phyloP scores from a whole-genome alignment of 2,797 vertebrate genomes.

The Gila robusta region DNA sequence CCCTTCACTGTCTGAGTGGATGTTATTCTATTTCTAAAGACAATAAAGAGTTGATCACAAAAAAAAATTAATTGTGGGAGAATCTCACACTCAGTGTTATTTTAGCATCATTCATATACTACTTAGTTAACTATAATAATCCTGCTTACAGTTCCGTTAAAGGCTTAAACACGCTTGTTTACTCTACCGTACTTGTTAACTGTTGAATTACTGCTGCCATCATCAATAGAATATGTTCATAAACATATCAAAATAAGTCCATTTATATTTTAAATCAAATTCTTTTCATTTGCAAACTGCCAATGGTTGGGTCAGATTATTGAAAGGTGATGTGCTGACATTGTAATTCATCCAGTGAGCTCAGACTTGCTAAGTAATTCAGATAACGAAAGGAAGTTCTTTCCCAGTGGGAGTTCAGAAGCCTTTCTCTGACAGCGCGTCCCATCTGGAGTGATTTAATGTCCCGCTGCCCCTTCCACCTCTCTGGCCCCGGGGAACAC shows the following conservation, averaged over 20 bases:
- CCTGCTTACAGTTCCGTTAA: not conserved
- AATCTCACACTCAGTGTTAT: not conserved
- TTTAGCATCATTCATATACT: not conserved
- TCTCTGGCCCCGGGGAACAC: slow-evolving; percentile 68
- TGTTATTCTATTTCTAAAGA: too few relatives aligned
- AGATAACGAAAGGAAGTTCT: slow-evolving; percentile 70
- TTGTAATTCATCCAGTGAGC: slow-evolving; percentile 33
- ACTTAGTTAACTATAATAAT: not conserved
- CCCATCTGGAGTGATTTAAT: slow-evolving; percentile 82
- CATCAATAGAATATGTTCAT: not conserved
- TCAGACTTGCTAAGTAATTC: slow-evolving; percentile 65
- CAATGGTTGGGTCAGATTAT: not conserved
- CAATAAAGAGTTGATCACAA: too few relatives aligned
- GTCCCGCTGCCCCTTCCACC: slow-evolving; percentile 66
- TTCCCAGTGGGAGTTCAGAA: slow-evolving; percentile 59
- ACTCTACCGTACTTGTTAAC: not conserved
- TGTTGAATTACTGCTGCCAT: not conserved
- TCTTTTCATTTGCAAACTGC: slow-evolving; percentile 1
- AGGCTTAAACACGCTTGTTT: not conserved
- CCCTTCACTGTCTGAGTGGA: too few relatives aligned
- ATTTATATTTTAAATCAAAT: not conserved
- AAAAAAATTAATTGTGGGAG: not conserved
- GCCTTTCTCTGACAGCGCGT: slow-evolving; percentile 69
- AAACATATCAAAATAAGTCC: not conserved
- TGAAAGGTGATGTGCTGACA: not conserved